These are phyloP conservation scores for Dreissena polymorpha DNA, from an alignment of 1,140 invertebrate genomes.

Conservation along the genomic window DNA sequence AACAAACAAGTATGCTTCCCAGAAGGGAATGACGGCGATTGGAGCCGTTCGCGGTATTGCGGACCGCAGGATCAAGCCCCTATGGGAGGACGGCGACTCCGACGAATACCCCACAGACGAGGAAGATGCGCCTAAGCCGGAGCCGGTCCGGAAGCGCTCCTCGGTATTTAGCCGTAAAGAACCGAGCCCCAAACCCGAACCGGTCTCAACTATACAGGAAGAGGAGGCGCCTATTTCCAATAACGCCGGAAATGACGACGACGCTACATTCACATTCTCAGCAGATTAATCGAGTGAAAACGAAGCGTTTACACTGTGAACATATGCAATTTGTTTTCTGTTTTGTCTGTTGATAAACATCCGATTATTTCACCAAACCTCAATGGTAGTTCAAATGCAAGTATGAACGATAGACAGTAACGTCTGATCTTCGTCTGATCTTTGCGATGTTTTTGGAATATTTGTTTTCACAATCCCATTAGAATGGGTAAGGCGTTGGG, in stretches of 20 bases:
- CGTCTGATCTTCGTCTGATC: no score
- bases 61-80: conserved; percentile 25
- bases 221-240: conserved; percentile 8
- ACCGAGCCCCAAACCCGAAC: conserved; percentile 13
- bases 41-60: conserved; percentile 41
- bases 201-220: conserved; percentile 20
- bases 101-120: conserved; percentile 53
- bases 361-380: no score
- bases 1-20: conserved; percentile 36
- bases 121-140: conserved; percentile 46
- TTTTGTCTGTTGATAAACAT: no score
- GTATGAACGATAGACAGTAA: no score
- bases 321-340: no score
- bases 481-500: no score
- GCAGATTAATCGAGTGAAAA: conserved; percentile 7
- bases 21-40: conserved; percentile 43
- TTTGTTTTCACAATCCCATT: no score
- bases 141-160: conserved; percentile 43
- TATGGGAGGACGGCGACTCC: conserved; percentile 43
- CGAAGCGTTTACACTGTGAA: no score
- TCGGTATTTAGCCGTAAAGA: conserved; percentile 4
- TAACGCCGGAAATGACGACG: conserved; percentile 10
- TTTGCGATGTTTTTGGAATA: no score
- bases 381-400: no score
- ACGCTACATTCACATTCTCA: conserved; percentile 15